A percentile compares a stretch with the other conserved stretches of the same genome.
phyloP scores from a whole-genome alignment of 1,140 invertebrate species.

The Tetramorium simillimum region DNA sequence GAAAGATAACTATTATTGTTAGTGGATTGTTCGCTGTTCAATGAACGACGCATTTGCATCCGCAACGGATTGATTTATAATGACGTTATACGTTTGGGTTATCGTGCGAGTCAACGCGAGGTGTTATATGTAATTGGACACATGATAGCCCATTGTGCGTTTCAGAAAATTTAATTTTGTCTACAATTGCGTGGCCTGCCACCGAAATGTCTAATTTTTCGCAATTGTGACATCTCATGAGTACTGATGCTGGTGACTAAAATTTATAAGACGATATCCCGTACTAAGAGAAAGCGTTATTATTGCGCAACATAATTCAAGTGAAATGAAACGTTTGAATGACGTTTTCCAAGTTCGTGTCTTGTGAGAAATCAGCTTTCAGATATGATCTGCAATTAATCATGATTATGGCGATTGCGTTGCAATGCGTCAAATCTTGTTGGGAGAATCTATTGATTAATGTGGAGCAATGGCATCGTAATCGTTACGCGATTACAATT shows the following conservation, averaged over 20 bases:
- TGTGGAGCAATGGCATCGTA: conserved; percentile 4
- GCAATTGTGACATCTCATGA: background rate
- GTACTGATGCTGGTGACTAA: background rate
- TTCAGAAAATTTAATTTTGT: conserved; percentile 37
- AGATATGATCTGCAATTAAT: conserved; percentile 27
- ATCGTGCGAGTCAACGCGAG: conserved; percentile 18
- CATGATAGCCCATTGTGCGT: background rate
- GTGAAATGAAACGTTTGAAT: background rate
- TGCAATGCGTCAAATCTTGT: background rate
- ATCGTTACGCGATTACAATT: conserved; percentile 40
- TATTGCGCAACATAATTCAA: background rate
- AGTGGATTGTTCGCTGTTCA: background rate
- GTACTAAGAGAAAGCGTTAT: background rate
- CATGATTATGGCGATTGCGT: conserved; percentile 5
- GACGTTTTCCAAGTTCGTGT: conserved; percentile 29
- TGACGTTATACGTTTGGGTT: conserved; percentile 39
- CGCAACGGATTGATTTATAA: conserved; percentile 52
- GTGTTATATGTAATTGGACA: background rate
- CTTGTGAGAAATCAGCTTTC: conserved; percentile 3
- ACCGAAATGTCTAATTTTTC: background rate
- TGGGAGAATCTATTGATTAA: conserved; percentile 36
- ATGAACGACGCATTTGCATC: conserved; percentile 14
- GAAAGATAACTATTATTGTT: conserved; percentile 32
- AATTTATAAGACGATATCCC: background rate
- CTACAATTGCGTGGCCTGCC: background rate